Evolutionary conservation across 2,113 vertebrate species (phyloP).

Genomic region (Campylorhamphus procurvoides): DNA sequence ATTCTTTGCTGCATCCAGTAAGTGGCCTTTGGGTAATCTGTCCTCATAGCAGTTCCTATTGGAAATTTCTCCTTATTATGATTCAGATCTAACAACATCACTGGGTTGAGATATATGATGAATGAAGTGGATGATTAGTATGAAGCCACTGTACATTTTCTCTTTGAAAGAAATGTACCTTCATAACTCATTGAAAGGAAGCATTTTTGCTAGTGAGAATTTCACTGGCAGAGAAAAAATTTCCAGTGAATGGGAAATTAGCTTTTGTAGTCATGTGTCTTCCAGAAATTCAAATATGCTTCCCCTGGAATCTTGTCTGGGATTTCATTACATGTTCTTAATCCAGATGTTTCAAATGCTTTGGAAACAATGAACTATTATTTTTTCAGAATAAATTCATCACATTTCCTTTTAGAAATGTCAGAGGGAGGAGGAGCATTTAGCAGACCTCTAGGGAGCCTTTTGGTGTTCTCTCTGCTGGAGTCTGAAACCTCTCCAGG

Average conservation of each 20-base stretch:
- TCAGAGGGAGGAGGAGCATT: not conserved
- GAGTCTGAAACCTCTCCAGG: not conserved
- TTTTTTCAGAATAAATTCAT: not conserved
- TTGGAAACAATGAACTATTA: constrained; percentile 23
- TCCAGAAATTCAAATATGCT: constrained; percentile 3
- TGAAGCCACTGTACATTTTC: not conserved
- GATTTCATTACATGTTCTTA: constrained; percentile 5
- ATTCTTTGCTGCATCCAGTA: not conserved
- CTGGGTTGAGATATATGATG: not conserved
- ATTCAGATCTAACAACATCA: not conserved
- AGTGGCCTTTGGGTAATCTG: not conserved
- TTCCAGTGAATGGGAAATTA: not conserved
- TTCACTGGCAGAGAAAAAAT: not conserved
- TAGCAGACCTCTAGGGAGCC: not conserved
- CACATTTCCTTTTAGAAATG: constrained; percentile 8
- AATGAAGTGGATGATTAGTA: not conserved
- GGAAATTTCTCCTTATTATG: not conserved
- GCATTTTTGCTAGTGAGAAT: not conserved
- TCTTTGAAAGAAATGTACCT: not conserved
- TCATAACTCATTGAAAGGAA: not conserved
- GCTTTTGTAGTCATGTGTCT: not conserved
- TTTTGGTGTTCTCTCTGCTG: not conserved
- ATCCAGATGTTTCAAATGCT: constrained; percentile 31
- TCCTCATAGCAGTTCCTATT: not conserved
- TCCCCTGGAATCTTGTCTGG: not conserved